phyloP scores from a whole-genome alignment of 2,888 invertebrate species.

The Trimorus sp. region DNA sequence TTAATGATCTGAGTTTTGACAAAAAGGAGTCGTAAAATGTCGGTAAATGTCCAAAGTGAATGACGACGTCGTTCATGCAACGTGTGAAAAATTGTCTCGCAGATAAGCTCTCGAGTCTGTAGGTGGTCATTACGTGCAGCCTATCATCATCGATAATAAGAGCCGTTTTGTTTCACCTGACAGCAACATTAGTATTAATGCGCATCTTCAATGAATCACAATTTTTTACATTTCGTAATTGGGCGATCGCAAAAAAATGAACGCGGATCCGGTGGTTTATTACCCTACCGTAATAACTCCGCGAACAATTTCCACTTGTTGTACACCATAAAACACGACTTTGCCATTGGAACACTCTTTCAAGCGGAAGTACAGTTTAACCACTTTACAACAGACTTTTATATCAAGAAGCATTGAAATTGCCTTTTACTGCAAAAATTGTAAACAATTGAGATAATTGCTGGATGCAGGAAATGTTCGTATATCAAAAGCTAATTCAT shows the following conservation, averaged over 20 bases:
- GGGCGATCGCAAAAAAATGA: constrained; percentile 43
- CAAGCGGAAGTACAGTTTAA: no score
- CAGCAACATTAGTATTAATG: constrained; percentile 59
- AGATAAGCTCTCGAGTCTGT: constrained; percentile 52
- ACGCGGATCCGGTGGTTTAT: constrained; percentile 30
- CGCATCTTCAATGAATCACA: constrained; percentile 58
- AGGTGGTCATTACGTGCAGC: constrained; percentile 62
- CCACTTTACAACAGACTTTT: no score
- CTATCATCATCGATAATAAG: constrained; percentile 63
- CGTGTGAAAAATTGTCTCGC: constrained; percentile 61
- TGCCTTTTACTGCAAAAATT: no score
- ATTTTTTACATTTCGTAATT: constrained; percentile 61
- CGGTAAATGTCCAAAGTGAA: constrained; percentile 50
- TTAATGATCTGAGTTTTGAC: constrained; percentile 52
- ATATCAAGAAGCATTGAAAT: no score
- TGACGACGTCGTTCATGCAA: constrained; percentile 57
- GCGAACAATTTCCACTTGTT: neutral
- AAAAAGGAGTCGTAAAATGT: constrained; percentile 58
- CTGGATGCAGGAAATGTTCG: no score
- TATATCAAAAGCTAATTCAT: no score
- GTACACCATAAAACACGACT: no score
- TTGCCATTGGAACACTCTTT: no score
- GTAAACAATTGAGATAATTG: no score
- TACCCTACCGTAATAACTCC: constrained; percentile 2
- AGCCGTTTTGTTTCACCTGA: constrained; percentile 57